Base-by-base conservation (phyloP, 2,888 invertebrate species). In the Criorhina ranunculi region DNA sequence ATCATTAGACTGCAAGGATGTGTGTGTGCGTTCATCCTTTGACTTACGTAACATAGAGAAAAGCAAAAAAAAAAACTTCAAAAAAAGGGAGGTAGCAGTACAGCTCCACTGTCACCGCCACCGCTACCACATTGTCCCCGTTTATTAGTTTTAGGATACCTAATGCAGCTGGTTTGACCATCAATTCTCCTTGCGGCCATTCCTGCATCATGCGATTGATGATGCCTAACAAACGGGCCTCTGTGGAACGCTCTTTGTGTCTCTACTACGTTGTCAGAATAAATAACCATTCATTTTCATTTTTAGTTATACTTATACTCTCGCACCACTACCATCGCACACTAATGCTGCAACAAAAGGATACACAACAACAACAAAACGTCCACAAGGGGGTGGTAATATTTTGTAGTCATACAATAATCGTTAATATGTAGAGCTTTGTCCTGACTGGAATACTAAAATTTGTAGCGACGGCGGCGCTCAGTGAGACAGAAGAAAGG, bases 351-450 rank as follows among this genome's bases (percentile, higher is more conserved):
- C 12, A 57, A 51, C 42, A 69, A 69, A 83, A 73, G 69, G 57
- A 73, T 53, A 67, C 55, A 62, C 37, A 55, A 80, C 40, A 55
- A 80, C 40, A 70, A 46, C 44, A 55, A 75, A 31, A 19, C 44
- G 19, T 24, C 46, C 5, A 9, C 31, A 29, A 8, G 40, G 46
- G 67, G 73, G 31, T 62, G 78, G 73, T 59, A 37, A 44, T 73
- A 73, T 85, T 79, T 79, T 79, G 79, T 69, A 78, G 67, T 83
- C 83, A 70, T 69, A 79, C 83, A 85, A 85, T 75, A 85, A 85
- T 79, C 79, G 79, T 85, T 85, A 85, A 85, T 83, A 83, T 83
- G 79, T 79, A 75, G 42, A 69, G 79, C 75, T 75, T 53, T 70
- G 73, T 49, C 57, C 64, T 85, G 79, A 70, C 83, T 75, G 24